Percentiles rank a stretch among this genome's conserved stretches.
Conservation (phyloP, 2,797 vertebrate species). For the Numenius phaeopus region DNA sequence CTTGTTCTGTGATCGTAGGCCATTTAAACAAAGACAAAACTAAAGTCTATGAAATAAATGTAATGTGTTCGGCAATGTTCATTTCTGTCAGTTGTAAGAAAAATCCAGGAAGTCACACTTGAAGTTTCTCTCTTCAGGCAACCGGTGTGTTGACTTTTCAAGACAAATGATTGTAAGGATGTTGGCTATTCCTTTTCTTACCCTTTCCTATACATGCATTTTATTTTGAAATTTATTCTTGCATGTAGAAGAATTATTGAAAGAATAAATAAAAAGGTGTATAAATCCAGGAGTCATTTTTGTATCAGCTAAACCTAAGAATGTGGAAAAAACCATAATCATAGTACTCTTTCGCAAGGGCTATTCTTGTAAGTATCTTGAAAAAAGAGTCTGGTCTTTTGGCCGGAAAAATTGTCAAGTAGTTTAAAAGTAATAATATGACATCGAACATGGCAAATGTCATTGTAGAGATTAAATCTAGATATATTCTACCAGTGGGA, state of each 20-base stretch:
- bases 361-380: neutral
- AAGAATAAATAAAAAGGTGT: neutral
- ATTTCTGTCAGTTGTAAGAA: neutral
- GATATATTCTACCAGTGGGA: neutral
- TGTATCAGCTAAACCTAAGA: neutral
- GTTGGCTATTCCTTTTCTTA: neutral
- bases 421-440: neutral
- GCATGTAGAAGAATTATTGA: neutral
- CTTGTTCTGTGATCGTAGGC: neutral
- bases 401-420: neutral
- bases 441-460: neutral
- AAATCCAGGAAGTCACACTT: neutral
- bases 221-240: neutral
- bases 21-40: neutral
- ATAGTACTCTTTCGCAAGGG: neutral
- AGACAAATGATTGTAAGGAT: neutral
- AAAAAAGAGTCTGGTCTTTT: neutral
- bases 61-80: neutral
- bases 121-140: neutral
- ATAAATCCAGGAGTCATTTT: neutral
- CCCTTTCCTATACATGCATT: neutral
- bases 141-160: neutral
- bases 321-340: neutral
- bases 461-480: constrained; percentile 3
- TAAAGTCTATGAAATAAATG: neutral